phyloP scores from a whole-genome alignment of 92 coral and sea anemone genomes.

The Palythoa caribaeorum region DNA sequence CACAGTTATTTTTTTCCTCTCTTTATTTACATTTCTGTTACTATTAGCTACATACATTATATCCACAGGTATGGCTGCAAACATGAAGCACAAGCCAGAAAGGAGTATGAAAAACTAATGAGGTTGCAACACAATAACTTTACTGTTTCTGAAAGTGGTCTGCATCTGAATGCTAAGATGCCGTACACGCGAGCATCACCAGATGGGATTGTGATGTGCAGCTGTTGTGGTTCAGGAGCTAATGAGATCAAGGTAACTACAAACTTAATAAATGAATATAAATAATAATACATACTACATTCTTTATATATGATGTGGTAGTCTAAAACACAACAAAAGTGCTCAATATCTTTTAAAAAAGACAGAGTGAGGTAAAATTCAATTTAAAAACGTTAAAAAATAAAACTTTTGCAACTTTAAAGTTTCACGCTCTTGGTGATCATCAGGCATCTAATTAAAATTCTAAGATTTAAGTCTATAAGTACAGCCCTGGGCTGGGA shows the following conservation, averaged over 20 bases:
- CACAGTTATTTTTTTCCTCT: too few species aligned
- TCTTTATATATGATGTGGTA: not conserved
- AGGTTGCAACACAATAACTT: slow-evolving; percentile 20
- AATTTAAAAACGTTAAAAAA: too few species aligned
- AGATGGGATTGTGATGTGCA: slow-evolving; percentile 49
- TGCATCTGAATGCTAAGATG: slow-evolving; percentile 37
- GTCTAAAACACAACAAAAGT: too few species aligned
- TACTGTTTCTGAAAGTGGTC: slow-evolving; percentile 38
- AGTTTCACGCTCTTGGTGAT: too few species aligned
- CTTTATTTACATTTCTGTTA: too few species aligned
- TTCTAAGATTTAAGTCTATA: too few species aligned
- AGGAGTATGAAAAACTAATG: slow-evolving; percentile 38
- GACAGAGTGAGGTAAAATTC: too few species aligned
- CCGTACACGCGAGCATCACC: slow-evolving; percentile 57
- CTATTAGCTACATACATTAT: too few species aligned
- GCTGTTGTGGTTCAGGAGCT: slow-evolving; percentile 41
- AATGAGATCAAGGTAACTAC: slow-evolving; percentile 57
- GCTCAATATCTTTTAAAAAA: too few species aligned
- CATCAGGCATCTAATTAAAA: too few species aligned
- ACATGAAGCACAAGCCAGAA: slow-evolving; percentile 52
- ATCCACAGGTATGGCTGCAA: slow-evolving; percentile 54
- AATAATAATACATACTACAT: not conserved
- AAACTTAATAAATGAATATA: not conserved
- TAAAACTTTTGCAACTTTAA: too few species aligned
- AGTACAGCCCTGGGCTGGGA: too few species aligned